These are phyloP conservation scores for Epinotia demarniana DNA, from an alignment of 2,888 invertebrate species.

Conservation along the genomic window DNA sequence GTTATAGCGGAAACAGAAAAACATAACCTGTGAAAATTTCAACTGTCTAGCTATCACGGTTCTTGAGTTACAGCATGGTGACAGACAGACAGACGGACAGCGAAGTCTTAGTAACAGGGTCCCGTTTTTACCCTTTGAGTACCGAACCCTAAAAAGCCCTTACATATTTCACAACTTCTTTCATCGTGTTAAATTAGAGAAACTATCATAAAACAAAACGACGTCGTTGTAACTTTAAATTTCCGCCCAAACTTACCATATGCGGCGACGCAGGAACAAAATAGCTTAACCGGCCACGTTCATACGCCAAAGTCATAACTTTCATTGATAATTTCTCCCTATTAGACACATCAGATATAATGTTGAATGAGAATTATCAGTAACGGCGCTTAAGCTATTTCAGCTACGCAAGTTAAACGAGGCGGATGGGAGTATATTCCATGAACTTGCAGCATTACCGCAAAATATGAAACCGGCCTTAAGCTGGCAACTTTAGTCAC, in stretches of 20 bases:
- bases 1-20: no score
- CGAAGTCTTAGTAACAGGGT: no score
- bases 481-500: constrained; percentile 44
- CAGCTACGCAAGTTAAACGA: background rate
- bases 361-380: background rate
- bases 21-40: no score
- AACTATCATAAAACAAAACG: constrained; percentile 26
- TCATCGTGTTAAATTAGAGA: constrained; percentile 10
- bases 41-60: no score
- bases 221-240: constrained; percentile 11
- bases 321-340: background rate
- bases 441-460: constrained; percentile 40
- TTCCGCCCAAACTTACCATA: background rate
- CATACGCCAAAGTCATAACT: no score
- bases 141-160: no score
- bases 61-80: no score
- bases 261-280: background rate
- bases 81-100: no score
- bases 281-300: background rate
- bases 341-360: background rate
- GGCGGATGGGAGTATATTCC: constrained; percentile 26
- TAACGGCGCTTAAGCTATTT: background rate
- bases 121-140: no score
- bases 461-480: constrained; percentile 35
- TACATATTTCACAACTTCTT: constrained; percentile 13